These are phyloP conservation scores for Sminthurides aquaticus DNA, from an alignment of 2,888 invertebrate species.

Conservation along the genomic window DNA sequence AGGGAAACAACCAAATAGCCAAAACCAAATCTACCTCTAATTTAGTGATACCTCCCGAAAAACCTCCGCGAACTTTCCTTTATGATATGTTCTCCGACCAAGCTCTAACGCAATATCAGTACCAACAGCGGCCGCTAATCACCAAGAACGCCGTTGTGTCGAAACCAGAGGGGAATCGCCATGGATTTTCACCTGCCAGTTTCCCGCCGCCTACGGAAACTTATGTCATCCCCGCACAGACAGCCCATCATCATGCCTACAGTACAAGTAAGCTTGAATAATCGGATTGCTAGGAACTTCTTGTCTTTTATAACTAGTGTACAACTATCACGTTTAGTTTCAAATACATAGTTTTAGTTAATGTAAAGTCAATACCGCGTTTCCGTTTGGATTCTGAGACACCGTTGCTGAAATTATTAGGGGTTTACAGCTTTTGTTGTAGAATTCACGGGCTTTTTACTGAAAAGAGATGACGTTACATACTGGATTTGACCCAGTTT, in stretches of 20 bases:
- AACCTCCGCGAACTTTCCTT: constrained; percentile 61
- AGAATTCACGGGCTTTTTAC: too few relatives aligned
- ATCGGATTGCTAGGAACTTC: neutral
- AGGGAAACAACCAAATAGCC: constrained; percentile 3
- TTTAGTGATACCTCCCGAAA: constrained; percentile 56
- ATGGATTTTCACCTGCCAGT: constrained; percentile 1
- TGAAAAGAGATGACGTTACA: too few relatives aligned
- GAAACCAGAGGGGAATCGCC: constrained; percentile 7
- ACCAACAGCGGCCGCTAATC: constrained; percentile 13
- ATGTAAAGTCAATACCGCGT: too few relatives aligned
- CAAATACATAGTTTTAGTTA: too few relatives aligned
- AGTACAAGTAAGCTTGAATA: constrained; percentile 14
- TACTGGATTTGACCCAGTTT: too few relatives aligned
- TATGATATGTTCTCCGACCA: constrained; percentile 36
- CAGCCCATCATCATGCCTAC: too few relatives aligned
- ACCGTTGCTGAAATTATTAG: too few relatives aligned
- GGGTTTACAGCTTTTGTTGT: too few relatives aligned
- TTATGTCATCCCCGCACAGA: neutral
- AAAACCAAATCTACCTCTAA: constrained; percentile 10
- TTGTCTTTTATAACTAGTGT: neutral
- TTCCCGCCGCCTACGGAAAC: neutral
- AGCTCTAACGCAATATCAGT: constrained; percentile 12
- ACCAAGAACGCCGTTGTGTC: constrained; percentile 1
- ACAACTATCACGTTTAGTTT: too few relatives aligned
- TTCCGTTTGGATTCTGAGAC: too few relatives aligned